These are phyloP conservation scores for Polypedilum vanderplanki DNA, from an alignment of 1,140 invertebrate species.

Conservation along the genomic window DNA sequence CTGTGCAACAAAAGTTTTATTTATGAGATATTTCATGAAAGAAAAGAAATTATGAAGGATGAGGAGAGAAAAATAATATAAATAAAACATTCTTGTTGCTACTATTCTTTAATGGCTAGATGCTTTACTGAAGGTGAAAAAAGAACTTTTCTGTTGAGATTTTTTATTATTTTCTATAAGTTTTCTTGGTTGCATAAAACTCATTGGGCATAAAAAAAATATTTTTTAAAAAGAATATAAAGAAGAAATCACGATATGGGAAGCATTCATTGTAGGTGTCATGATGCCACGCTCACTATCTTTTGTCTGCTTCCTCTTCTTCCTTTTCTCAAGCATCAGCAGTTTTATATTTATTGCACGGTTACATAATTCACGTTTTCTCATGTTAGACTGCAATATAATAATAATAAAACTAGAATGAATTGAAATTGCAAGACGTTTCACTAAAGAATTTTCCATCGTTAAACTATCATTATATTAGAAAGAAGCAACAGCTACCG, in stretches of 20 bases:
- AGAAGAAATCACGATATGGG: slow-evolving; percentile 4
- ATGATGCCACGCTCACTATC: not conserved
- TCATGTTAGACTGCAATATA: not conserved
- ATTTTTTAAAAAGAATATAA: not conserved
- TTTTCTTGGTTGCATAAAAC: too few relatives aligned
- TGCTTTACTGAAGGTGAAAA: not conserved
- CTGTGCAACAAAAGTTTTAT: not conserved
- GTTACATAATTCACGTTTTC: not conserved
- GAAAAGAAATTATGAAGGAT: too few relatives aligned
- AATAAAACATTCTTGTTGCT: not conserved
- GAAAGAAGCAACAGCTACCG: not conserved
- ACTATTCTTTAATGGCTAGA: not conserved
- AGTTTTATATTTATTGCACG: not conserved
- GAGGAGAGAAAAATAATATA: not conserved
- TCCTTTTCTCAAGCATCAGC: not conserved
- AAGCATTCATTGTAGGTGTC: slow-evolving; percentile 2
- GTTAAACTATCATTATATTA: not conserved
- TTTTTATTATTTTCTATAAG: too few relatives aligned
- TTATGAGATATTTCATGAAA: too few relatives aligned
- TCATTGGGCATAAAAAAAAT: too few relatives aligned
- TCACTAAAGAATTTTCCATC: not conserved
- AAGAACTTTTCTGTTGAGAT: not conserved
- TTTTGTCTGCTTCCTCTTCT: not conserved
- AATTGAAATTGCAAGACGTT: not conserved
- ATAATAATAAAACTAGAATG: not conserved